phyloP scores from a whole-genome alignment of 2,113 vertebrate species.

The Muntiacus reevesi region DNA sequence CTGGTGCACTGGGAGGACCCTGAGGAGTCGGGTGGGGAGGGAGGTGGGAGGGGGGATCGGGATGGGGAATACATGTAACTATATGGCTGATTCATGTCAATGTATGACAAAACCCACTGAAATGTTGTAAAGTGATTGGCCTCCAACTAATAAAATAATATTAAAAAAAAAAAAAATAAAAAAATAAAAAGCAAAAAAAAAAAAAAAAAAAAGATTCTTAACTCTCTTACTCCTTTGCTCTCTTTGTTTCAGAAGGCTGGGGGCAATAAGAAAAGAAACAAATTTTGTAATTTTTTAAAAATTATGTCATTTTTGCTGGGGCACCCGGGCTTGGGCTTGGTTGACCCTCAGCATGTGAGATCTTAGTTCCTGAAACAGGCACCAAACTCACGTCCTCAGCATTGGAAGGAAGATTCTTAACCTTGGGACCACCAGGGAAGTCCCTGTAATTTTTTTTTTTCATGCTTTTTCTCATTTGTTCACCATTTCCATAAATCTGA shows the following conservation, averaged over 20 bases:
- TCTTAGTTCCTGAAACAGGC: not conserved
- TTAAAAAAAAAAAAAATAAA: too few species aligned
- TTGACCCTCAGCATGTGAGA: not conserved
- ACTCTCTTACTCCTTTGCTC: not conserved
- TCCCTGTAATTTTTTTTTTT: not conserved
- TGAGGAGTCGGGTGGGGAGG: too few species aligned
- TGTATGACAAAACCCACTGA: too few species aligned
- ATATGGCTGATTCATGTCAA: too few species aligned
- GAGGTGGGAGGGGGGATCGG: too few species aligned
- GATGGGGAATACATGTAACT: too few species aligned
- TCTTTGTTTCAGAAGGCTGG: not conserved
- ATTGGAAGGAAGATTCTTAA: not conserved
- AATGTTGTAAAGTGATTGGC: too few species aligned
- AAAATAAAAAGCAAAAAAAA: too few species aligned
- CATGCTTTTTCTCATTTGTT: not conserved
- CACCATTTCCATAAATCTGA: not conserved
- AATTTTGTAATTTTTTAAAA: fast-evolving
- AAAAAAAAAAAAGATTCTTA: not conserved
- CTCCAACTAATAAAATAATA: too few species aligned
- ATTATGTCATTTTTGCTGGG: not conserved
- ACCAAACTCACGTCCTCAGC: not conserved
- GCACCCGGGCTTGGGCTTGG: not conserved
- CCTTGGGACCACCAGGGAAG: not conserved
- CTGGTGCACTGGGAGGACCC: too few species aligned
- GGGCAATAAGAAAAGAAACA: not conserved